These are phyloP conservation scores for Cerceris ruficornis DNA, from an alignment of 2,888 invertebrate species.

Conservation along the genomic window DNA sequence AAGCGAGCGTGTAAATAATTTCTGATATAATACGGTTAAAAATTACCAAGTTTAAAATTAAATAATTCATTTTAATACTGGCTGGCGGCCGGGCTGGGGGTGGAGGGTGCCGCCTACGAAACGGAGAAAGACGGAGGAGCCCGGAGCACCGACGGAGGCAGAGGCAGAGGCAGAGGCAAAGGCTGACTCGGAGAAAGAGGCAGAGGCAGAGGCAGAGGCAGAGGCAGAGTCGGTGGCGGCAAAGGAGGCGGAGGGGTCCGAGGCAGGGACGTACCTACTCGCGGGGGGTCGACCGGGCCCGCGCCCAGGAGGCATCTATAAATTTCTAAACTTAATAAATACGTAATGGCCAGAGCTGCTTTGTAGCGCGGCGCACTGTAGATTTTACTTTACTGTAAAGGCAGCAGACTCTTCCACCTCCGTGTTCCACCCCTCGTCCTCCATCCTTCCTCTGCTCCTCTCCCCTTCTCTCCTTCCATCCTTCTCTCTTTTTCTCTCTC, in stretches of 20 bases:
- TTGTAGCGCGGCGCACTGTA: conserved; percentile 77
- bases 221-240: conserved; percentile 41
- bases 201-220: conserved; percentile 33
- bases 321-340: conserved; percentile 82
- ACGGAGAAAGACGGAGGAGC: conserved; percentile 36
- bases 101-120: conserved; percentile 64
- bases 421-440: conserved; percentile 10
- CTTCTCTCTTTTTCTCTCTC: conserved; percentile 26
- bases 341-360: conserved; percentile 81
- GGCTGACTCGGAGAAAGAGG: conserved; percentile 22
- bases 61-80: conserved; percentile 85
- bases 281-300: conserved; percentile 69
- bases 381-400: conserved; percentile 71
- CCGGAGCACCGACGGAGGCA: too few species aligned
- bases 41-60: conserved; percentile 85
- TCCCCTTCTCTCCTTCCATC: conserved; percentile 17
- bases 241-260: conserved; percentile 46
- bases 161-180: too few species aligned
- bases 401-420: conserved; percentile 57
- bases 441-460: conserved; percentile 10
- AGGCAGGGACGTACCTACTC: conserved; percentile 57
- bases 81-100: conserved; percentile 75
- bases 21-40: conserved; percentile 81
- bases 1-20: conserved; percentile 77
- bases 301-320: conserved; percentile 80